Base-by-base conservation (phyloP, 2,113 vertebrate species). In the Sitta europaea region DNA sequence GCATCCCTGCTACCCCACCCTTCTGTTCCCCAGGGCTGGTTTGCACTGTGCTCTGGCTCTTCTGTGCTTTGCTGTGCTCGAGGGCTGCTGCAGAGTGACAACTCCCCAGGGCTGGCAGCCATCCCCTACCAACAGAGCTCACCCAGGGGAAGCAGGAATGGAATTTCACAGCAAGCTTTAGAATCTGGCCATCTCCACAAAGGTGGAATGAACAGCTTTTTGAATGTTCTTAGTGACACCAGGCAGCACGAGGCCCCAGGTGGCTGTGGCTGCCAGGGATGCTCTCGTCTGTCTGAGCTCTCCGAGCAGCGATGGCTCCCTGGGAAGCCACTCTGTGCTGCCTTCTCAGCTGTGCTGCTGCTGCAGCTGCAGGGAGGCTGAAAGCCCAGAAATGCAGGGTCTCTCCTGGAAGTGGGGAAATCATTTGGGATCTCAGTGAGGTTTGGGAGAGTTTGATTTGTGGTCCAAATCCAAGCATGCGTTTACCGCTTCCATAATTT, bases 241-340 rank as follows among this genome's bases (percentile, higher is more conserved):
- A 2, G 0, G 3, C 24, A 58, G 35, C 53, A 27, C 13, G 81
- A 45, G 10, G 36, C 21, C 24, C 12, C 22, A 6, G 1, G 4
- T 67, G 66, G 35, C 79, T 35, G 38, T 55, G 43, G 33, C 40
- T 88, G 36, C 62, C 48, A 15, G 40, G 40, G 40, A 10, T 59
- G 45, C 22, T 79, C 43, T 33, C 23, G 1, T 36, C 36, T 67
- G 48, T 48, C 58, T n/a, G 71, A 58, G 33, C 43, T 63, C 38
- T 50, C 4, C 1, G 16, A n/a, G 67, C 9, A 6, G 17, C 2
- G 29, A 35, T 2, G 13, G 33, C 53, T 79, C 79, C 0, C 0
- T 23, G 33, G 31, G 72, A 86, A 79, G 35, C 19, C 38, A 9
- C 35, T 7, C 1, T 7, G 3, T 33, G 15, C 6, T 76, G 54